Conservation (phyloP, 1,140 invertebrate species). For the Hylaeus anthracinus region DNA sequence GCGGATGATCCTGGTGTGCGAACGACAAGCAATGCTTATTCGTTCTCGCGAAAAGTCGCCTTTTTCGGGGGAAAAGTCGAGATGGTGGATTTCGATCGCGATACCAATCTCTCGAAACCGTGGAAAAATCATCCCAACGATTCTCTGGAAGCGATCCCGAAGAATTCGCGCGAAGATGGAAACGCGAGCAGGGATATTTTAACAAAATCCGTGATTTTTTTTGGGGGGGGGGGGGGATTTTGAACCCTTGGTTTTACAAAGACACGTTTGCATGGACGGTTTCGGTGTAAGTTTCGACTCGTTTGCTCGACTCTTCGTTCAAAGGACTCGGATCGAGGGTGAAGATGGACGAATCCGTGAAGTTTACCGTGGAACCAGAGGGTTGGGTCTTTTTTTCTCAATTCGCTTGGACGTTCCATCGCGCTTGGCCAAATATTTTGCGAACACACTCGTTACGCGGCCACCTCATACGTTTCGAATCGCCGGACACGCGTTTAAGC, state of each 20-base stretch:
- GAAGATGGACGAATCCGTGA: conserved; percentile 30
- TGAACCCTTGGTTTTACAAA: too few relatives aligned
- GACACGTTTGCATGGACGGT: background rate
- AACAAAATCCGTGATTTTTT: too few relatives aligned
- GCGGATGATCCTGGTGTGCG: background rate
- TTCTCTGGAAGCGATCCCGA: background rate
- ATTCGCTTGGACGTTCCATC: background rate
- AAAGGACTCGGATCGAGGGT: conserved; percentile 41
- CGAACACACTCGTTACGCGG: conserved; percentile 54
- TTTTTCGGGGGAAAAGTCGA: too few relatives aligned
- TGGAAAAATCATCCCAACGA: background rate
- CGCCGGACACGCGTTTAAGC: conserved; percentile 10
- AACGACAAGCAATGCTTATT: too few relatives aligned
- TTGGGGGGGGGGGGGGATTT: too few relatives aligned
- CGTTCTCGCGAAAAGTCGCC: background rate
- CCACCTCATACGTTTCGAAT: conserved; percentile 29
- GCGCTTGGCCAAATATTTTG: conserved; percentile 57
- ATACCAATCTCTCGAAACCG: background rate
- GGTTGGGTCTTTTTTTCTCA: background rate
- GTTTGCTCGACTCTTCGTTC: conserved; percentile 31
- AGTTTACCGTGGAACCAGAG: conserved; percentile 10
- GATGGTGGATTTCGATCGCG: background rate
- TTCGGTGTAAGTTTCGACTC: conserved; percentile 32
- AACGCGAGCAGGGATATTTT: background rate
- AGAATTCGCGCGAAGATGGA: background rate